These are phyloP conservation scores for Beroe ovata DNA, from an alignment of 37 sponge, comb jelly and placozoan species.

Conservation along the genomic window DNA sequence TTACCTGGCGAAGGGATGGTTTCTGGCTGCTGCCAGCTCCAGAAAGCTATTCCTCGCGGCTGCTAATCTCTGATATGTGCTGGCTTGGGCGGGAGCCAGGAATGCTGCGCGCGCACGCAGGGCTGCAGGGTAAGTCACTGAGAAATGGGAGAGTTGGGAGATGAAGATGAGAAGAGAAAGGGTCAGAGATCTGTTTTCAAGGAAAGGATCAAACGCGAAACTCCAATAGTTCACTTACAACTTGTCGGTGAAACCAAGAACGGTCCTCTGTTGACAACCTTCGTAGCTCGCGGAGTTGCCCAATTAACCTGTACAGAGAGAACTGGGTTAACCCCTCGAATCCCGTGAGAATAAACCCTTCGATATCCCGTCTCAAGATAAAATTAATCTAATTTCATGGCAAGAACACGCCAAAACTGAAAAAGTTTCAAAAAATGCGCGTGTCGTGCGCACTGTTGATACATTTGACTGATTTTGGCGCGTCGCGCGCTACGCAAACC, in stretches of 20 bases:
- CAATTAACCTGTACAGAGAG: constrained; percentile 35
- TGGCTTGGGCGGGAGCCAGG: constrained; percentile 57
- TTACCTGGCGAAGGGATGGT: neutral
- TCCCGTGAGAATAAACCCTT: neutral
- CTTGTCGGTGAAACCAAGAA: constrained; percentile 54
- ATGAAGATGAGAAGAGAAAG: no score
- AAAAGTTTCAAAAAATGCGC: constrained; percentile 22
- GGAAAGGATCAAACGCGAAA: no score
- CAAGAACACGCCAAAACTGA: neutral
- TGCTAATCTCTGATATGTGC: constrained; percentile 37
- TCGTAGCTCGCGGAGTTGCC: constrained; percentile 60
- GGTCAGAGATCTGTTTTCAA: no score
- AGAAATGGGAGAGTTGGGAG: neutral
- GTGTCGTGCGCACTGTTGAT: constrained; percentile 2
- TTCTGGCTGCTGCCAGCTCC: constrained; percentile 54
- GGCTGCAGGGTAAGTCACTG: constrained; percentile 43
- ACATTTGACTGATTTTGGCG: neutral
- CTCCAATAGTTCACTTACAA: neutral
- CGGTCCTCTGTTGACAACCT: constrained; percentile 38
- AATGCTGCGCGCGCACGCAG: constrained; percentile 60
- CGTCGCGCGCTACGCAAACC: constrained; percentile 29
- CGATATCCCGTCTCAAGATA: neutral
- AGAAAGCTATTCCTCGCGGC: constrained; percentile 56
- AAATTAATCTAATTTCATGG: neutral
- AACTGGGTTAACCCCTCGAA: neutral